Percentiles rank a stretch among this genome's conserved stretches.
These are phyloP conservation scores for Odontomachus brunneus DNA, from an alignment of 1,140 invertebrate species.

Conservation along the genomic window DNA sequence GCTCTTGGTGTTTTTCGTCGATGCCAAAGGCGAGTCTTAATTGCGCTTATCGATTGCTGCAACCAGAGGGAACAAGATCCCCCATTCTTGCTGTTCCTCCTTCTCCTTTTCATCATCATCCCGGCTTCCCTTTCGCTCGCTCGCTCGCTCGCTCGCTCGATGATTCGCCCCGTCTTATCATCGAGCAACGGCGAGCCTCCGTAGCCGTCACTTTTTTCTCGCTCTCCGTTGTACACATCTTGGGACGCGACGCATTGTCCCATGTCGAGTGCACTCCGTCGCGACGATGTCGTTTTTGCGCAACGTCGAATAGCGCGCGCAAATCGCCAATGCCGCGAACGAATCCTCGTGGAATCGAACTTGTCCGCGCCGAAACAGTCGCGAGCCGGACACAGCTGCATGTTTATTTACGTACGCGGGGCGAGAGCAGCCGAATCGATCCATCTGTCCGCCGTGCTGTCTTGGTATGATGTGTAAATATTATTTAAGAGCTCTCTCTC, in stretches of 20 bases:
- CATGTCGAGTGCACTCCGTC: conserved; percentile 53
- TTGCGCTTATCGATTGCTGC: conserved; percentile 61
- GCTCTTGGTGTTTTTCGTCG: conserved; percentile 26
- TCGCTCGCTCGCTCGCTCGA: conserved; percentile 43
- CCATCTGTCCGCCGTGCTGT: too few species aligned
- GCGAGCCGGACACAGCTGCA: too few species aligned
- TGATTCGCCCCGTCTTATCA: conserved; percentile 52
- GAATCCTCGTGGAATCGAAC: too few species aligned
- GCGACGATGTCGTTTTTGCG: conserved; percentile 39
- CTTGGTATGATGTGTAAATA: too few species aligned
- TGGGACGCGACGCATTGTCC: conserved; percentile 46
- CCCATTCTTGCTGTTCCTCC: conserved; percentile 16
- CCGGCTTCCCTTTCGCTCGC: neutral
- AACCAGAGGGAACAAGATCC: conserved; percentile 1
- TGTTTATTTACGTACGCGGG: too few species aligned
- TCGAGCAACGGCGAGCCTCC: conserved; percentile 45
- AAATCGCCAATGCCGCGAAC: too few species aligned
- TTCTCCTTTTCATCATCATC: neutral
- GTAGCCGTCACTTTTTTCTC: conserved; percentile 2
- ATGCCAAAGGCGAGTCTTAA: conserved; percentile 24
- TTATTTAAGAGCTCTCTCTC: too few species aligned
- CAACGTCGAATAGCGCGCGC: conserved; percentile 10
- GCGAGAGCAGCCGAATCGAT: too few species aligned
- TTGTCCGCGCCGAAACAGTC: too few species aligned
- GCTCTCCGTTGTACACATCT: conserved; percentile 8